These are phyloP conservation scores for Petrosia ficiformis DNA, from an alignment of 37 sponge, comb jelly and placozoan species.

Conservation along the genomic window DNA sequence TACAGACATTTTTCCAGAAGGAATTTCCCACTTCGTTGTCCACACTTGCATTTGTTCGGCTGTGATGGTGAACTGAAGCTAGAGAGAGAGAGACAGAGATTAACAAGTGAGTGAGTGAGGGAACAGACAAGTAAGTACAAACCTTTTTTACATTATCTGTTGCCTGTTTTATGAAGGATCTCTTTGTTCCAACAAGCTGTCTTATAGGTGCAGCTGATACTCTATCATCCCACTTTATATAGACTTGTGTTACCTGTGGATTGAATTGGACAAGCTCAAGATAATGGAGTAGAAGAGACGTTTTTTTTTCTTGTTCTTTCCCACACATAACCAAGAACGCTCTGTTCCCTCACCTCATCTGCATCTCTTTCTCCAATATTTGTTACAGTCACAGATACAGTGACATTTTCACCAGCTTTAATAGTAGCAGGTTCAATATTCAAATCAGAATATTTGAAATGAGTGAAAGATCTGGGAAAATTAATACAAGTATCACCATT, in stretches of 20 bases:
- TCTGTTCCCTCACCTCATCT: too few relatives aligned
- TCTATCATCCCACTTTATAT: slow-evolving; percentile 28
- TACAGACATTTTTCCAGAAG: not conserved
- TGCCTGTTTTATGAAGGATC: slow-evolving; percentile 3
- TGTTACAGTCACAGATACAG: slow-evolving; percentile 27
- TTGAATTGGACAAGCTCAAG: too few relatives aligned
- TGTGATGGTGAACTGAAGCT: slow-evolving; percentile 21
- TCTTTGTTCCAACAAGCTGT: slow-evolving; percentile 38
- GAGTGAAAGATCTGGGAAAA: slow-evolving; percentile 35
- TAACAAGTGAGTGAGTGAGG: not conserved
- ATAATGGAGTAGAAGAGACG: too few relatives aligned
- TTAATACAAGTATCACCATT: not conserved
- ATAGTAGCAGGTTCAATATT: slow-evolving; percentile 16
- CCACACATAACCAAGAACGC: too few relatives aligned
- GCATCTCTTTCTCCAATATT: slow-evolving; percentile 23
- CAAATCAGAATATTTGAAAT: slow-evolving; percentile 36
- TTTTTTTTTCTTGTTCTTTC: too few relatives aligned
- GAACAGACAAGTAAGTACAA: not conserved
- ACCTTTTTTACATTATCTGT: not conserved
- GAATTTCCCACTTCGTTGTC: slow-evolving; percentile 17
- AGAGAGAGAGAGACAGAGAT: not conserved
- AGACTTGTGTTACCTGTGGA: slow-evolving; percentile 59
- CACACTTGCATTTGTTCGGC: slow-evolving; percentile 21
- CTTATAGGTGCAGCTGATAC: slow-evolving; percentile 8
- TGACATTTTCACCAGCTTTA: slow-evolving; percentile 25